Evolutionary conservation across 1,140 invertebrate genomes (phyloP), one percentile per base, ranked within the genome.

Genomic region (Conus betulinus): DNA sequence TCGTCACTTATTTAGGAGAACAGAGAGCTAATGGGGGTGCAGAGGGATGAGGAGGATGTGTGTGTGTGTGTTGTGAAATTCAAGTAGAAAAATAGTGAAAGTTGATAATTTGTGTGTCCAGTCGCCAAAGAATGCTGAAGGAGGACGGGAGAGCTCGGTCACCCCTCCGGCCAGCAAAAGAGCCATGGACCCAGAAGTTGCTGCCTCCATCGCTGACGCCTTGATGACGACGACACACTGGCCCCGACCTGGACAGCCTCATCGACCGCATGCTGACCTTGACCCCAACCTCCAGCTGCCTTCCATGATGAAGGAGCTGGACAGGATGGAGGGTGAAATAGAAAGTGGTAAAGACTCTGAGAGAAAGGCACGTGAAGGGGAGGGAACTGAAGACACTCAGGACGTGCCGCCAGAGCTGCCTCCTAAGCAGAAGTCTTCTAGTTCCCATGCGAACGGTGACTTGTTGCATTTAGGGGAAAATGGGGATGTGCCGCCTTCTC

Each of bases 391-490:
- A 57, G 88, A 88, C 27, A 88, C 90, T 15, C 78, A 71, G 55
- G 91, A 93, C 23, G 86, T 15, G 27, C 94, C 94, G 1, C 94
- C 94, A 55, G 92, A 89, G n/a, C 86, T 95, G 39, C 94, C 94
- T 25, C 93, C 95, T 23, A 95, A 95, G 91, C 85, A 91, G 84
- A 91, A 90, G 53, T 89, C 88, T 60, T 84, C 86, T 57, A 86
- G 76, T 78, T 81, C 79, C 39, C 88, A 92, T 39, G 87, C 90
- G 23, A 94, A 94, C 88, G 93, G 94, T 25, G 91, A 92, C 25
- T 82, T 93, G 23, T 88, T 87, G 23, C 91, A 92, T 87, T 87
- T 88, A 17, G 76, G 78, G 55, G 89, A 89, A 71, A 87, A 89
- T 51, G 89, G 88, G 11, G 74, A 25, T 23, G 23, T 85, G 57